Conservation (phyloP, 2,888 invertebrate genomes). For the Agonopterix alstromeriana region DNA sequence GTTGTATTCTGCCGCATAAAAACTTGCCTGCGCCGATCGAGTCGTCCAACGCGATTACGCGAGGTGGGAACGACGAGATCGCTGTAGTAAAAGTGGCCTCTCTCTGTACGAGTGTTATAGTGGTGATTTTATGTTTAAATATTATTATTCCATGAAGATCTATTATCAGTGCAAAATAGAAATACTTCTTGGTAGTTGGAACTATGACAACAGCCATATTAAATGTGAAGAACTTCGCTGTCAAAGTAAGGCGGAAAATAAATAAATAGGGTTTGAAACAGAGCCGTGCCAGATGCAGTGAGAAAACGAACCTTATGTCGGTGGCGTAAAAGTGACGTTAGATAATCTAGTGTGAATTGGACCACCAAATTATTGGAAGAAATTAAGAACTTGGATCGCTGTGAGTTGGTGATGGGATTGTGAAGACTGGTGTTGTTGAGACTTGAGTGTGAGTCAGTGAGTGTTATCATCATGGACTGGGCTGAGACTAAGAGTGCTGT, state of each 20-base stretch:
- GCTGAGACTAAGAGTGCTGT: slow-evolving; percentile 58
- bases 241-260: slow-evolving; percentile 70
- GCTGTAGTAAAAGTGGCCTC: slow-evolving; percentile 55
- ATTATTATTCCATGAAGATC: slow-evolving; percentile 20
- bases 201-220: slow-evolving; percentile 20
- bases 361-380: slow-evolving; percentile 42
- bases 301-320: slow-evolving; percentile 47
- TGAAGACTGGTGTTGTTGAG: slow-evolving; percentile 17
- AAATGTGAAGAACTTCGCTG: slow-evolving; percentile 38
- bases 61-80: slow-evolving; percentile 60
- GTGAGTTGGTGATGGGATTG: slow-evolving; percentile 37
- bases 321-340: slow-evolving; percentile 37
- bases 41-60: slow-evolving; percentile 69
- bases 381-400: slow-evolving; percentile 39
- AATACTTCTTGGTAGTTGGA: slow-evolving; percentile 19
- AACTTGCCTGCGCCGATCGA: slow-evolving; percentile 66
- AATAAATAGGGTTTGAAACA: slow-evolving; percentile 68
- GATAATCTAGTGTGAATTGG: slow-evolving; percentile 23
- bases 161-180: slow-evolving; percentile 17
- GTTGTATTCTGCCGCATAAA: slow-evolving; percentile 34
- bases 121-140: slow-evolving; percentile 33
- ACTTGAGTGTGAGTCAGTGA: slow-evolving; percentile 15
- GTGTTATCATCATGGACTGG: slow-evolving; percentile 55
- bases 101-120: slow-evolving; percentile 37
- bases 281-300: slow-evolving; percentile 33